Evolutionary conservation across 2,113 vertebrate genomes (phyloP).

Genomic region (Paramormyrops kingsleyae): DNA sequence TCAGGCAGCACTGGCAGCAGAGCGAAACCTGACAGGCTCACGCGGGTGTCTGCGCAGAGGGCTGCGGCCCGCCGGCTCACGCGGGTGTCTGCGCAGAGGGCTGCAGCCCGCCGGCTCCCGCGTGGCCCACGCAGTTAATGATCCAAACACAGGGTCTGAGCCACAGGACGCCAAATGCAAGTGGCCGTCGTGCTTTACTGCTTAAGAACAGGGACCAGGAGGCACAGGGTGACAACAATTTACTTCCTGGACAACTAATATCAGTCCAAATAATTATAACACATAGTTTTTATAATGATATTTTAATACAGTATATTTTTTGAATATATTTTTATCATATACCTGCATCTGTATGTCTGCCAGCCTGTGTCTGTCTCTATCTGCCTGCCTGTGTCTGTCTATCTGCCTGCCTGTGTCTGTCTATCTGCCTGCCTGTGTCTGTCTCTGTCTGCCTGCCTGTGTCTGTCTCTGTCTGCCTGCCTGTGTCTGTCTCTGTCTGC

Average conservation of each 20-base stretch:
- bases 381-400: too few relatives aligned
- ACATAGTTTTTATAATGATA: neutral
- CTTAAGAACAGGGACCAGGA: neutral
- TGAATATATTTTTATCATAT: neutral
- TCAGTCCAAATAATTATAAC: neutral
- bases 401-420: too few relatives aligned
- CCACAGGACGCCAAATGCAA: neutral
- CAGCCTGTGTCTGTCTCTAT: too few relatives aligned
- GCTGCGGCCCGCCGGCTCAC: neutral
- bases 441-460: too few relatives aligned
- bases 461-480: too few relatives aligned
- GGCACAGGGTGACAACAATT: neutral
- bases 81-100: neutral
- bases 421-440: too few relatives aligned
- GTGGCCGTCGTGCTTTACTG: neutral
- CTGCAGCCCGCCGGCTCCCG: neutral
- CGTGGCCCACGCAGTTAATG: neutral
- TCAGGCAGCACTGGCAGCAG: neutral
- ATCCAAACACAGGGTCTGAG: neutral
- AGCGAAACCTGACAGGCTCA: neutral
- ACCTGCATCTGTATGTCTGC: neutral
- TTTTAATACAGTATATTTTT: neutral
- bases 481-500: neutral
- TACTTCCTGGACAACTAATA: neutral
- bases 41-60: neutral